These are phyloP conservation scores for Hephaestus fuliginosus DNA, from an alignment of 2,797 vertebrate genomes.

Conservation along the genomic window DNA sequence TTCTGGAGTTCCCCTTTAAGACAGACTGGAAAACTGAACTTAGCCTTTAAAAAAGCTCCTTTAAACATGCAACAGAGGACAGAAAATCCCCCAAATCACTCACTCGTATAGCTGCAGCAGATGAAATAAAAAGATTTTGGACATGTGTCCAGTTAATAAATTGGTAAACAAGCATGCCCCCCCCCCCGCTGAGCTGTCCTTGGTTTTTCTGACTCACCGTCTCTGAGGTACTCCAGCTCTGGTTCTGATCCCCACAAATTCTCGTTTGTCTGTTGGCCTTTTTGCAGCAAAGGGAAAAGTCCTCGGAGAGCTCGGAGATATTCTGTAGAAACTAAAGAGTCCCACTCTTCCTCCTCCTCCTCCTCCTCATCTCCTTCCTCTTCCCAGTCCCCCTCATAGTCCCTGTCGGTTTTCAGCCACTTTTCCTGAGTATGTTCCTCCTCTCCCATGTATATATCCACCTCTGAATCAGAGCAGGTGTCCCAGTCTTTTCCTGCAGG, in stretches of 20 bases:
- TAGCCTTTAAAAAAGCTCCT: not conserved
- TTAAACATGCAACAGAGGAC: not conserved
- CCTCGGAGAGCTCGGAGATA: constrained; percentile 79
- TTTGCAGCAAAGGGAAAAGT: constrained; percentile 80
- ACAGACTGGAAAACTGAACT: not conserved
- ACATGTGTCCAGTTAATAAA: not conserved
- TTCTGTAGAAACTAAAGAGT: constrained; percentile 60
- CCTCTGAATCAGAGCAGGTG: constrained; percentile 67
- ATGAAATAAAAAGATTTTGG: not conserved
- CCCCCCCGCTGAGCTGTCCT: not conserved
- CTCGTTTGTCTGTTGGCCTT: constrained; percentile 72
- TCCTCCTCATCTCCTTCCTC: constrained; percentile 68
- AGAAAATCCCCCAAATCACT: not conserved
- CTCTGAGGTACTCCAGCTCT: constrained; percentile 90
- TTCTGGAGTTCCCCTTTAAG: not conserved
- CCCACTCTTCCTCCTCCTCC: constrained; percentile 68
- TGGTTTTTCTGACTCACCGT: constrained; percentile 81
- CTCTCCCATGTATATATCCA: constrained; percentile 81
- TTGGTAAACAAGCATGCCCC: not conserved
- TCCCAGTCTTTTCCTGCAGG: constrained; percentile 46
- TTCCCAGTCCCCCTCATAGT: constrained; percentile 81
- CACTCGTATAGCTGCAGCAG: not conserved
- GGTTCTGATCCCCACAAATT: constrained; percentile 84
- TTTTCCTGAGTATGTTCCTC: constrained; percentile 62
- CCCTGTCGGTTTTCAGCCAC: constrained; percentile 59